These are phyloP conservation scores for Emydocephalus ijimae DNA, from an alignment of 2,113 vertebrate genomes.

Conservation along the genomic window DNA sequence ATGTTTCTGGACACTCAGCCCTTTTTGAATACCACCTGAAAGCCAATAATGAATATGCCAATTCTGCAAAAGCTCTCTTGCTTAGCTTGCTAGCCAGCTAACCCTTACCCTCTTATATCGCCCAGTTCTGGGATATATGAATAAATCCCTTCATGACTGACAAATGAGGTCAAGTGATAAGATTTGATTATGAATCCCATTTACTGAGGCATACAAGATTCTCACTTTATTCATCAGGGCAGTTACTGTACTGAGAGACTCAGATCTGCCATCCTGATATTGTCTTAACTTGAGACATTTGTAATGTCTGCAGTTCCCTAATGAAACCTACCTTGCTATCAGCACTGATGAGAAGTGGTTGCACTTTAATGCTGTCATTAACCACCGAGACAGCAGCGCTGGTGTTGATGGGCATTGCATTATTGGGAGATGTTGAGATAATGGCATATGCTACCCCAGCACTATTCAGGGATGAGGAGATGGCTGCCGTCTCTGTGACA, in stretches of 20 bases:
- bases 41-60: background rate
- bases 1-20: background rate
- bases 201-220: background rate
- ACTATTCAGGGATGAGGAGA: conserved; percentile 68
- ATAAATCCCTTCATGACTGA: background rate
- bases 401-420: conserved; percentile 63
- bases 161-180: background rate
- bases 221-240: background rate
- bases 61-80: background rate
- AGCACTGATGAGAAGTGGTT: conserved; percentile 82
- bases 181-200: background rate
- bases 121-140: background rate
- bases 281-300: background rate
- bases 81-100: background rate
- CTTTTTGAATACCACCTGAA: background rate
- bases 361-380: conserved; percentile 85
- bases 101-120: background rate
- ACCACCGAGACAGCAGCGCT: conserved; percentile 72
- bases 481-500: conserved; percentile 43
- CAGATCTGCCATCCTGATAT: background rate
- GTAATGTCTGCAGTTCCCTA: background rate
- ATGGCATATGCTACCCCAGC: conserved; percentile 93
- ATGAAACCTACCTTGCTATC: conserved; percentile 79
- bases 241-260: no score
- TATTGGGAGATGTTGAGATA: conserved; percentile 83